Evolutionary conservation across 2,113 vertebrate species (phyloP).

Genomic region (Steatornis caripensis): DNA sequence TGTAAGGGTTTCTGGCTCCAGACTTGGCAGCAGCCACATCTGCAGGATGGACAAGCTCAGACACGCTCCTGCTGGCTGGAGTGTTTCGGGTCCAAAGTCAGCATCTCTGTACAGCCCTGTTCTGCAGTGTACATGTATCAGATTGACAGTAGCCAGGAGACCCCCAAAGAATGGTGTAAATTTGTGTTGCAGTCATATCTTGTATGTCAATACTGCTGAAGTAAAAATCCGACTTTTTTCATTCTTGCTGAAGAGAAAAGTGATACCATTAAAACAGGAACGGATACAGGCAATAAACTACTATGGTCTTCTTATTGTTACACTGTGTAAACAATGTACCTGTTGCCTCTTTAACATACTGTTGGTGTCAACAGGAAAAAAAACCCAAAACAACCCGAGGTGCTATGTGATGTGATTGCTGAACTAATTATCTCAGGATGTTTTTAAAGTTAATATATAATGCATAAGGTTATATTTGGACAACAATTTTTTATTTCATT

Average conservation of each 20-base stretch:
- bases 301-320: background rate
- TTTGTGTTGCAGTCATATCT: background rate
- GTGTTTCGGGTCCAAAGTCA: background rate
- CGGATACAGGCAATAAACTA: background rate
- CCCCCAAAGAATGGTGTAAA: no score
- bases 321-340: background rate
- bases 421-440: background rate
- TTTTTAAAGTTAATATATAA: background rate
- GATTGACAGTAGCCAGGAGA: background rate
- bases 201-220: background rate
- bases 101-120: background rate
- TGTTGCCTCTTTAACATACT: background rate
- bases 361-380: background rate
- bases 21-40: background rate
- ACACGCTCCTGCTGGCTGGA: background rate
- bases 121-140: no score
- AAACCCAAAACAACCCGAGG: accelerated
- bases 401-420: background rate
- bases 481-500: background rate
- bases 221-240: background rate
- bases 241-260: background rate
- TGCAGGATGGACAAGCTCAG: background rate
- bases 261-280: background rate
- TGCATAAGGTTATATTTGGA: background rate
- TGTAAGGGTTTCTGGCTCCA: background rate